These are phyloP conservation scores for Mionectes olivaceus DNA, from an alignment of 2,797 vertebrate genomes.

Conservation along the genomic window DNA sequence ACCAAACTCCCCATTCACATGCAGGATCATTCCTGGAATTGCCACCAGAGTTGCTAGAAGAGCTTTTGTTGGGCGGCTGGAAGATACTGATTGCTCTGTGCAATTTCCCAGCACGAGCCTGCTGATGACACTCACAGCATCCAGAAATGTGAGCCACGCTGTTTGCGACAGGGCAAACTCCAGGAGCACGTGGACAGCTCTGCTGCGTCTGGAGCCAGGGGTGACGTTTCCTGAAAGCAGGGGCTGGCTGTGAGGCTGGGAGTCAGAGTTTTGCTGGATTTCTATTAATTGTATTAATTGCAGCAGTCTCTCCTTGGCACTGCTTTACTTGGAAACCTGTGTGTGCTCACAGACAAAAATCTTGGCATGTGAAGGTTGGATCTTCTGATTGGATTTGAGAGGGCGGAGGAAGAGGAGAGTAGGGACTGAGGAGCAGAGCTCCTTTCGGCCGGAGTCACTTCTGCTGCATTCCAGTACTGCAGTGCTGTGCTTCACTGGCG, in stretches of 20 bases:
- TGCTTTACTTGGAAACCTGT: not conserved
- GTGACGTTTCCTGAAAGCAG: conserved; percentile 5
- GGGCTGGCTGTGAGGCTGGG: not conserved
- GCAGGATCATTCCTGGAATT: not conserved
- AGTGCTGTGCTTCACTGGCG: not conserved
- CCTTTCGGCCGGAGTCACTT: not conserved
- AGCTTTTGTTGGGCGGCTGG: not conserved
- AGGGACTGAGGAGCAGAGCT: not conserved
- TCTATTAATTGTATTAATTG: conserved; percentile 34
- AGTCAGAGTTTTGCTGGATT: not conserved
- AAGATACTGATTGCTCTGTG: not conserved
- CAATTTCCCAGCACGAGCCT: not conserved
- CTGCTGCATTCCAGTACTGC: not conserved
- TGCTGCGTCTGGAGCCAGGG: not conserved
- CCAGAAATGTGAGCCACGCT: not conserved
- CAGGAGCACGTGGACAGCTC: not conserved
- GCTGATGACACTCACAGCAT: not conserved
- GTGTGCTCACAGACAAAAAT: not conserved
- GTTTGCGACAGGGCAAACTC: not conserved
- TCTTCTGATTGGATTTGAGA: not conserved
- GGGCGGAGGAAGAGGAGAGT: not conserved
- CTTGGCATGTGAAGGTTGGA: not conserved
- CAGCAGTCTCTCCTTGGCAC: not conserved
- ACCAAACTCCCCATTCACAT: conserved; percentile 11
- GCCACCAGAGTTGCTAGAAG: not conserved